A percentile compares a stretch with the other conserved stretches of the same genome.
phyloP scores from a whole-genome alignment of 2,113 vertebrate species.

The Equus przewalskii region DNA sequence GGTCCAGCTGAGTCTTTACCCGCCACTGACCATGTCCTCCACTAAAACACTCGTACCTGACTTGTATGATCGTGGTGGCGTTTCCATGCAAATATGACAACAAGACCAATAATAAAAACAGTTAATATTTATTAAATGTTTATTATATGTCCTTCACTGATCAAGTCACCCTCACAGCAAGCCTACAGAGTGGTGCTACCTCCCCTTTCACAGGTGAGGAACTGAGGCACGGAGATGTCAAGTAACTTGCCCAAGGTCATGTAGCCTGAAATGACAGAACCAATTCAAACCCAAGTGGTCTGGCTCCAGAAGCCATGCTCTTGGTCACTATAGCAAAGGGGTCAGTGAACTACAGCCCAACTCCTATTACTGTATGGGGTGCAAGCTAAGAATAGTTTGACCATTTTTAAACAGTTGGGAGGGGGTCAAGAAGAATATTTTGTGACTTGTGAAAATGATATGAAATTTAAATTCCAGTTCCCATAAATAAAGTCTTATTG shows the following conservation, averaged over 20 bases:
- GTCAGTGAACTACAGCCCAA: background rate
- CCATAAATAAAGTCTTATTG: background rate
- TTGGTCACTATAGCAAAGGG: background rate
- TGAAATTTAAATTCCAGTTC: background rate
- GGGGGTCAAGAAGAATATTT: background rate
- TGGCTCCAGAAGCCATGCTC: background rate
- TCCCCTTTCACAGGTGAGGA: background rate
- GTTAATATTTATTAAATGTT: slow-evolving; percentile 8
- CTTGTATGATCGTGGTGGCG: background rate
- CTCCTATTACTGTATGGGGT: background rate
- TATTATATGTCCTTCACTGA: background rate
- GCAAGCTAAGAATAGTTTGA: background rate
- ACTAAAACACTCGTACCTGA: background rate
- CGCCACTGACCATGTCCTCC: background rate
- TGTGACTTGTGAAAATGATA: background rate
- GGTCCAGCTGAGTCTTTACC: background rate
- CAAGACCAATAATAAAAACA: background rate
- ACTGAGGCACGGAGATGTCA: background rate
- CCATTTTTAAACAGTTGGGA: background rate
- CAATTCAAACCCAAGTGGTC: background rate
- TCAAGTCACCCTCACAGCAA: background rate
- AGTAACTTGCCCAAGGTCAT: background rate
- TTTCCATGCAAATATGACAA: background rate
- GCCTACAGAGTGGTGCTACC: background rate
- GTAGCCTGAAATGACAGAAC: background rate